These are phyloP conservation scores for Drosophila biarmipes DNA, from an alignment of 1,140 invertebrate genomes.

Conservation along the genomic window DNA sequence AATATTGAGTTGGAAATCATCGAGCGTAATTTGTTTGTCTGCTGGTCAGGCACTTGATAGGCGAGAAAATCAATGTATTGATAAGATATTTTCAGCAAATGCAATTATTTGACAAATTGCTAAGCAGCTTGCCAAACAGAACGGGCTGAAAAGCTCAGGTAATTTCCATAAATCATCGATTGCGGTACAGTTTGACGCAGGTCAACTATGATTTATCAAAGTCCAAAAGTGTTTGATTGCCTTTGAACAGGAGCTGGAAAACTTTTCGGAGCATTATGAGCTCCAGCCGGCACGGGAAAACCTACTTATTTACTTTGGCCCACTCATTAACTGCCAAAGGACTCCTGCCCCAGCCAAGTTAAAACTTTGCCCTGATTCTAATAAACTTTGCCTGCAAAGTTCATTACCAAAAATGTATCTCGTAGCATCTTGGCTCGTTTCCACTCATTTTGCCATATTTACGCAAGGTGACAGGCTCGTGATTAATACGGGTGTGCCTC, in stretches of 20 bases:
- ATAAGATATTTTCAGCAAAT: constrained; percentile 40
- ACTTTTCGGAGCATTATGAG: constrained; percentile 20
- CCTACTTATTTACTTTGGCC: constrained; percentile 45
- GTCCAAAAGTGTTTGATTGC: constrained; percentile 52
- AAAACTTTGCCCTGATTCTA: constrained; percentile 55
- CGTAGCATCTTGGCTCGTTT: constrained; percentile 55
- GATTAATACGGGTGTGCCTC: constrained; percentile 65
- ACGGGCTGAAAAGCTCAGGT: neutral
- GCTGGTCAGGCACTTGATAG: constrained; percentile 30
- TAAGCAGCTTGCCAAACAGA: constrained; percentile 43
- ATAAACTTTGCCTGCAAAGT: constrained; percentile 69
- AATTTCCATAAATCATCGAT: constrained; percentile 44
- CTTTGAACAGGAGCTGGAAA: constrained; percentile 30
- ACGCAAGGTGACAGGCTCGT: constrained; percentile 74
- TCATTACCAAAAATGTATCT: constrained; percentile 57
- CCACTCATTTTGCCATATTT: constrained; percentile 77
- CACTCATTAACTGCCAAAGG: constrained; percentile 58
- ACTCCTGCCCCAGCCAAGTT: constrained; percentile 10
- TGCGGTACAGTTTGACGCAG: constrained; percentile 22
- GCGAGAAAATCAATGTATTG: constrained; percentile 57
- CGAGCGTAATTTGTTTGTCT: constrained; percentile 59
- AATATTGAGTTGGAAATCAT: constrained; percentile 64
- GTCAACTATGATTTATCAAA: constrained; percentile 56
- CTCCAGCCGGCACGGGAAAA: constrained; percentile 23
- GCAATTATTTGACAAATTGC: constrained; percentile 67